phyloP scores from a whole-genome alignment of 2,113 vertebrate genomes.

The Periophthalmus modestus region DNA sequence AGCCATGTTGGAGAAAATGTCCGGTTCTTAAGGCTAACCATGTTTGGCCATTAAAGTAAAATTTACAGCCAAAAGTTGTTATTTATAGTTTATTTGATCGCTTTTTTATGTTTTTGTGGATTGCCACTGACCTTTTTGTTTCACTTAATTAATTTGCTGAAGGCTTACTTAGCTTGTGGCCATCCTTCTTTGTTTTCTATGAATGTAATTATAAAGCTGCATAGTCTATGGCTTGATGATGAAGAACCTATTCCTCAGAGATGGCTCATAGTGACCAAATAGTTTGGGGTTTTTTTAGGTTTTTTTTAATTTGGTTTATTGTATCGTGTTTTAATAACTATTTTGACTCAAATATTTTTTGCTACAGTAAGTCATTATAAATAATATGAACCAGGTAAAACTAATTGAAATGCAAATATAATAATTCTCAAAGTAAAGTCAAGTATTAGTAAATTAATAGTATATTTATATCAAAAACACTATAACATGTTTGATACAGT shows the following conservation, averaged over 20 bases:
- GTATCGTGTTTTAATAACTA: background rate
- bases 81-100: background rate
- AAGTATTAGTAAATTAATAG: background rate
- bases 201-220: background rate
- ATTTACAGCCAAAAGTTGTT: background rate
- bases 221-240: background rate
- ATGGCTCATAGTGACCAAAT: too few relatives aligned
- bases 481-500: constrained; percentile 40
- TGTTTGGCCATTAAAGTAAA: constrained; percentile 5
- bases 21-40: background rate
- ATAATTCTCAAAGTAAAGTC: background rate
- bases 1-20: constrained; percentile 39
- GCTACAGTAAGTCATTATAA: background rate
- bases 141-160: too few relatives aligned
- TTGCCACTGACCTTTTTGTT: background rate
- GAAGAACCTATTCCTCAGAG: too few relatives aligned
- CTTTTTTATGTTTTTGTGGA: background rate
- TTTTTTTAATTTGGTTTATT: background rate
- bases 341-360: background rate
- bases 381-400: background rate
- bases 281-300: too few relatives aligned
- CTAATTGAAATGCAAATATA: background rate
- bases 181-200: background rate
- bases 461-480: background rate
- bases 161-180: background rate